Evolutionary conservation across 2,888 invertebrate species (phyloP).

Genomic region (Rhagonycha fulva): DNA sequence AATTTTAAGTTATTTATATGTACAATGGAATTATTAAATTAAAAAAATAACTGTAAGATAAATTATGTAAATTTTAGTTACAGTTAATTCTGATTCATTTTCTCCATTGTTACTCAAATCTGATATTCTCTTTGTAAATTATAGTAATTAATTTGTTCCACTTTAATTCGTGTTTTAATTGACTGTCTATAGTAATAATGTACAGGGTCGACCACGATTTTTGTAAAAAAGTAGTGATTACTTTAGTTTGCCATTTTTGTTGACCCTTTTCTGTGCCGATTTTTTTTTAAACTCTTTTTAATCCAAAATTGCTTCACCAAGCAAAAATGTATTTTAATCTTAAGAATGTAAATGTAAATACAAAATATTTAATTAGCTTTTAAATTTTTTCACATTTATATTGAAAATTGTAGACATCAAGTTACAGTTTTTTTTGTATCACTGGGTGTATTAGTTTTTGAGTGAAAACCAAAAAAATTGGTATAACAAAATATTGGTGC

Average conservation of each 20-base stretch:
- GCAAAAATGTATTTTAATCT: background rate
- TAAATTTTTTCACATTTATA: constrained; percentile 9
- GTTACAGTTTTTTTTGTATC: background rate
- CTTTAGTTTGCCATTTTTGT: background rate
- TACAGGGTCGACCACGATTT: background rate
- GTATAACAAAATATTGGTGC: constrained; percentile 9
- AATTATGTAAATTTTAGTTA: background rate
- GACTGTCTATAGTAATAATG: background rate
- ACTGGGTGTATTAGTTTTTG: background rate
- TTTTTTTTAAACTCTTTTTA: background rate
- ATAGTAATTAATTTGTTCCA: background rate
- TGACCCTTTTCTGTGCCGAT: background rate
- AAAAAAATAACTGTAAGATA: constrained; percentile 10
- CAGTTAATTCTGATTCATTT: background rate
- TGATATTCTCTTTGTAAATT: background rate
- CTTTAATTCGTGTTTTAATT: background rate
- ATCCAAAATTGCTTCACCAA: background rate
- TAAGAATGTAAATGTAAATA: background rate
- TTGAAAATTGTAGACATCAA: background rate
- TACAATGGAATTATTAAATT: constrained; percentile 18
- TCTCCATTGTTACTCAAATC: background rate
- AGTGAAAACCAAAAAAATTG: constrained; percentile 18
- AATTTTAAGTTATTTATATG: constrained; percentile 10
- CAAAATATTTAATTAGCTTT: background rate
- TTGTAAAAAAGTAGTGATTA: background rate